Conservation (phyloP, 1,140 invertebrate genomes). For the Hyphantria cunea region DNA sequence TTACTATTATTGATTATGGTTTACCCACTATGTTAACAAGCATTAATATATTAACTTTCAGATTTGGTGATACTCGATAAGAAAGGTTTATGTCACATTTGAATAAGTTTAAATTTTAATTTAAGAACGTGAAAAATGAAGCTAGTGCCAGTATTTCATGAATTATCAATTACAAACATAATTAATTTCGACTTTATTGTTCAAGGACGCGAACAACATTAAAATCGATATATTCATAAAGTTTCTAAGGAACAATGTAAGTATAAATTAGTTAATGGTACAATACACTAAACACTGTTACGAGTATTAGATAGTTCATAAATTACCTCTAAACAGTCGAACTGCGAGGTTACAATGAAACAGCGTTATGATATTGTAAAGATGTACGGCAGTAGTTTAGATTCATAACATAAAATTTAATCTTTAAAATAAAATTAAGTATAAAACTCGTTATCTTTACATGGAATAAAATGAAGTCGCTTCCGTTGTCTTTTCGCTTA, state of each 20-base stretch:
- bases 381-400: background rate
- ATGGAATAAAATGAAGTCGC: no score
- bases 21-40: no score
- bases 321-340: constrained; percentile 64
- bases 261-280: constrained; percentile 33
- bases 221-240: background rate
- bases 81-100: no score
- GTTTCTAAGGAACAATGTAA: constrained; percentile 25
- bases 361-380: constrained; percentile 36
- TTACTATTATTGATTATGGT: no score
- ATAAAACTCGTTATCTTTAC: background rate
- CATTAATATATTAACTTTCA: no score
- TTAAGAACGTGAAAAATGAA: background rate
- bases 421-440: background rate
- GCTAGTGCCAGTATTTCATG: background rate
- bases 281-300: constrained; percentile 41
- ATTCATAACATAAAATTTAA: background rate
- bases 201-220: background rate
- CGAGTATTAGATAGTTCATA: constrained; percentile 55
- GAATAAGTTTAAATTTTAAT: no score
- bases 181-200: background rate
- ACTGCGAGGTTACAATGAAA: constrained; percentile 44
- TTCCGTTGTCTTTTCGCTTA: no score
- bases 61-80: no score
- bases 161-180: background rate